phyloP scores from a whole-genome alignment of 2,888 invertebrate species.

The Cheilosia pagana region DNA sequence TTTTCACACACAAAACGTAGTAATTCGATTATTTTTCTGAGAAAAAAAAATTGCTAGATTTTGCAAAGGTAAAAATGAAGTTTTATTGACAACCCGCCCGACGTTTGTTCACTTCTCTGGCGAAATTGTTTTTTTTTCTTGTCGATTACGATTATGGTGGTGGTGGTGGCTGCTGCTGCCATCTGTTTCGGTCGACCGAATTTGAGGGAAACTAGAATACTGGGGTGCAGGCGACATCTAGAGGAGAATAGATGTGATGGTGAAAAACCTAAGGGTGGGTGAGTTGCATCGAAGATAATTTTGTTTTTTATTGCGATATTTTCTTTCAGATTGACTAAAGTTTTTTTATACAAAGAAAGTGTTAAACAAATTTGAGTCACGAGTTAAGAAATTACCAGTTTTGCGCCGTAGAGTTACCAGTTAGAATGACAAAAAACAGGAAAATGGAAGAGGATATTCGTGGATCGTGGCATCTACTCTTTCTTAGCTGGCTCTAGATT shows the following conservation, averaged over 20 bases:
- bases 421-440: too few species aligned
- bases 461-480: too few species aligned
- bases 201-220: conserved; percentile 60
- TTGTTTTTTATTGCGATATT: neutral
- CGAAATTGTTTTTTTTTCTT: conserved; percentile 45
- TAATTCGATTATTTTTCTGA: conserved; percentile 57
- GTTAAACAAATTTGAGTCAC: too few species aligned
- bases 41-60: conserved; percentile 38
- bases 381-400: too few species aligned
- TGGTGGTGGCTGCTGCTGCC: conserved; percentile 53
- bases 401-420: too few species aligned
- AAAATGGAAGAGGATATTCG: too few species aligned
- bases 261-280: neutral
- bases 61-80: conserved; percentile 54
- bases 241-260: neutral
- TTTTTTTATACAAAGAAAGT: too few species aligned
- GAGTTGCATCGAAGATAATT: neutral
- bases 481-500: too few species aligned
- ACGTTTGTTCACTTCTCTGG: conserved; percentile 56
- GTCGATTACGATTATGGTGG: conserved; percentile 11
- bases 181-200: conserved; percentile 51
- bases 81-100: conserved; percentile 75
- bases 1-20: conserved; percentile 33
- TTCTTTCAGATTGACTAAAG: too few species aligned
- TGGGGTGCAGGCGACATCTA: conserved; percentile 34